phyloP scores from a whole-genome alignment of 2,888 invertebrate genomes.

The Acleris sparsana region DNA sequence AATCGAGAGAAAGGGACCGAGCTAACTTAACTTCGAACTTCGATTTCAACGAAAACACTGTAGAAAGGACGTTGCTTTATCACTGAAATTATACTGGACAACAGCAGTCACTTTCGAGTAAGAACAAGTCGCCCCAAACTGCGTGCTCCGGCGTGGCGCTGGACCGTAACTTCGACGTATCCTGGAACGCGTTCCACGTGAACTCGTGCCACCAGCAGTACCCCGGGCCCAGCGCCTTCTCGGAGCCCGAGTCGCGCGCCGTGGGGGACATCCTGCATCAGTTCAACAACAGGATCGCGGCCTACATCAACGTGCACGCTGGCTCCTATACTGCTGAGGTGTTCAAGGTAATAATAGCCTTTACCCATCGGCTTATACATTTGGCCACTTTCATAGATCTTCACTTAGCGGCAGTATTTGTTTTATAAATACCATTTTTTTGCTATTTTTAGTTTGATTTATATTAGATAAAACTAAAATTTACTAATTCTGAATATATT shows the following conservation, averaged over 20 bases:
- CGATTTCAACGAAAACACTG: too few relatives aligned
- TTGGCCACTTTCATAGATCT: too few relatives aligned
- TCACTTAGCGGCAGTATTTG: too few relatives aligned
- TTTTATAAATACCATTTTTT: too few relatives aligned
- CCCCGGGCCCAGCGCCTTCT: slow-evolving; percentile 63
- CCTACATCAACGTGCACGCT: slow-evolving; percentile 67
- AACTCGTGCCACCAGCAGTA: slow-evolving; percentile 64
- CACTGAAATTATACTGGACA: too few relatives aligned
- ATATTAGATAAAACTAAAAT: too few relatives aligned
- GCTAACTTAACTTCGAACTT: too few relatives aligned
- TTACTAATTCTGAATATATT: too few relatives aligned
- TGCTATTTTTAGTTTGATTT: too few relatives aligned
- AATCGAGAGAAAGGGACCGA: too few relatives aligned
- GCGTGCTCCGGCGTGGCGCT: slow-evolving; percentile 64
- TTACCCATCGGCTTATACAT: too few relatives aligned
- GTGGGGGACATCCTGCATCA: slow-evolving; percentile 62
- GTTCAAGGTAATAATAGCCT: slow-evolving; percentile 68
- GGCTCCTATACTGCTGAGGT: slow-evolving; percentile 44
- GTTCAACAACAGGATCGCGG: slow-evolving; percentile 65
- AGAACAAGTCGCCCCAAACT: slow-evolving; percentile 63
- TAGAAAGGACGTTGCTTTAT: too few relatives aligned
- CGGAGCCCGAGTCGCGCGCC: slow-evolving; percentile 64
- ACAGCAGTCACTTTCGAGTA: slow-evolving; percentile 43
- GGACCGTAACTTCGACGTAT: slow-evolving; percentile 72
- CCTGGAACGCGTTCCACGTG: slow-evolving; percentile 52